These are phyloP conservation scores for Neogobius melanostomus DNA, from an alignment of 2,113 vertebrate genomes.

Conservation along the genomic window DNA sequence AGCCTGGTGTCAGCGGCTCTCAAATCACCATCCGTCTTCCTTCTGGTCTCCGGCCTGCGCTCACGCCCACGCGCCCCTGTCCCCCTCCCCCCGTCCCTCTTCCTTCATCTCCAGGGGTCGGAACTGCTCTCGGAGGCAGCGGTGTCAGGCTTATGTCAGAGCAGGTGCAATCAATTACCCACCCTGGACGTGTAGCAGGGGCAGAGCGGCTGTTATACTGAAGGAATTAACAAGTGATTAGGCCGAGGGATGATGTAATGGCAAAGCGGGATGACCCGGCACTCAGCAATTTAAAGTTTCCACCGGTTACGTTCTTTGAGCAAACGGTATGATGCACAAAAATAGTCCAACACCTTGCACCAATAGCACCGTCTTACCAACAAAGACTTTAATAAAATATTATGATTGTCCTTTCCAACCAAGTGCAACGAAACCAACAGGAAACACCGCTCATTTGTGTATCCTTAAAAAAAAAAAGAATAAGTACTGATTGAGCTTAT, in stretches of 20 bases:
- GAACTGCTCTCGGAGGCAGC: neutral
- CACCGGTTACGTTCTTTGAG: too few species aligned
- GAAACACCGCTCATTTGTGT: too few species aligned
- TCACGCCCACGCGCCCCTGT: conserved; percentile 31
- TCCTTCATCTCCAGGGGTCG: neutral
- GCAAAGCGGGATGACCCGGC: too few species aligned
- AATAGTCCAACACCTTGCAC: too few species aligned
- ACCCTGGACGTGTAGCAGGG: conserved; percentile 45
- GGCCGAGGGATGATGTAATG: conserved; percentile 59
- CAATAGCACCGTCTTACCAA: too few species aligned
- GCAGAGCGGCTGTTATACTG: conserved; percentile 61
- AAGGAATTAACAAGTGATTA: conserved; percentile 70
- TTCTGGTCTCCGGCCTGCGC: conserved; percentile 37
- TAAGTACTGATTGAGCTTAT: too few species aligned
- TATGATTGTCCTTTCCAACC: too few species aligned
- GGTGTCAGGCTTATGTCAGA: conserved; percentile 63
- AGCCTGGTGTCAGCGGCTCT: conserved; percentile 55
- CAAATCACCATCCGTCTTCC: conserved; percentile 55
- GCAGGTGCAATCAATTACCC: conserved; percentile 76
- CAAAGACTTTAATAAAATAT: too few species aligned
- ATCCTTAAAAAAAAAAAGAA: too few species aligned
- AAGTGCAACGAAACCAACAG: too few species aligned
- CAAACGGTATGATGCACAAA: too few species aligned
- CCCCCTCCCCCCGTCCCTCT: conserved; percentile 37
- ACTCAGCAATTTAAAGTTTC: too few species aligned